phyloP scores from a whole-genome alignment of 2,888 invertebrate species.

The Aelia acuminata region DNA sequence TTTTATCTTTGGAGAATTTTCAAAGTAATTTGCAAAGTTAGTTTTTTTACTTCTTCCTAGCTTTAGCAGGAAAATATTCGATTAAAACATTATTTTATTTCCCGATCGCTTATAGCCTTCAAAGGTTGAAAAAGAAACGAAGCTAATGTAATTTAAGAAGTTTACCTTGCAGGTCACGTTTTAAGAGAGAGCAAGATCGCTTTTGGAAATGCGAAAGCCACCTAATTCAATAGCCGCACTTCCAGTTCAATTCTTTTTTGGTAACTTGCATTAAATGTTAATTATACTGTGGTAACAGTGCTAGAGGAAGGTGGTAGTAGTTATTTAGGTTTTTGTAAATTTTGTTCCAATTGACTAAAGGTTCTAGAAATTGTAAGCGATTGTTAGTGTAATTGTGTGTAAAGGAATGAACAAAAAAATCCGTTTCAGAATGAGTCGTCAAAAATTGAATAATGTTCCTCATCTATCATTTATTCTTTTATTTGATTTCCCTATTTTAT shows the following conservation, averaged over 20 bases:
- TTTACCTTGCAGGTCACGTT: conserved; percentile 14
- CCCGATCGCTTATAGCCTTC: background rate
- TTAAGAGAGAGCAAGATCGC: conserved; percentile 11
- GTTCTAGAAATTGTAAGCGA: background rate
- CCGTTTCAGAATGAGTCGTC: background rate
- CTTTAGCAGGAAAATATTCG: background rate
- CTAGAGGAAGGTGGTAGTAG: background rate
- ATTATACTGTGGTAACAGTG: background rate
- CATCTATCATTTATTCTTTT: background rate
- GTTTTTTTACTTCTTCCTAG: background rate
- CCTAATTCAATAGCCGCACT: conserved; percentile 1
- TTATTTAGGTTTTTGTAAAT: background rate
- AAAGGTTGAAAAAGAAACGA: background rate
- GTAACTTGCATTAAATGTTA: background rate
- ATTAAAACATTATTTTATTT: background rate
- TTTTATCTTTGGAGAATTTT: background rate
- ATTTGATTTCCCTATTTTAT: too few relatives aligned
- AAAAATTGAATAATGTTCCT: background rate
- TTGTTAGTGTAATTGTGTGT: background rate
- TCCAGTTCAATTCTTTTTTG: background rate
- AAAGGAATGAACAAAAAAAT: background rate
- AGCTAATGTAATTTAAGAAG: background rate
- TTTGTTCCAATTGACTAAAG: background rate
- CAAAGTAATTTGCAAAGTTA: background rate
- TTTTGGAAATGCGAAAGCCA: conserved; percentile 16